Base-by-base conservation (phyloP, 2,113 vertebrate genomes). In the Bubo bubo region DNA sequence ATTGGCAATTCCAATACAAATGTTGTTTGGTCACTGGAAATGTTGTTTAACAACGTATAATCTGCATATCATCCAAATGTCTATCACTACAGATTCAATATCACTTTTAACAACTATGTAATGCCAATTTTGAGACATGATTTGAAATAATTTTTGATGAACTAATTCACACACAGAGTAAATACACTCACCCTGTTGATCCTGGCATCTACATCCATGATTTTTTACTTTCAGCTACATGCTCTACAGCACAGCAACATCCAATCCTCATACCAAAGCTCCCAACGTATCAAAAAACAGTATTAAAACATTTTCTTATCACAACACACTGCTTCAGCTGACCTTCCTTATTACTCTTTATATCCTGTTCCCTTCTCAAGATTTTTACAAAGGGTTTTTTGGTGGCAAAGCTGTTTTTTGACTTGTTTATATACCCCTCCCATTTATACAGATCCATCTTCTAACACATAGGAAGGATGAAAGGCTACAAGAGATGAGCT, bases 161-260 rank as follows among this genome's bases (percentile, higher is more conserved):
- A 23, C 8, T 58, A 91, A 41, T 60, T 55, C 71, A 41, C 19
- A 35, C 13, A 32, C 12, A 16, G 2, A 49, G 19, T 43, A 41
- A 56, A 68, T n/a, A 34, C 10, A 32, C 13, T 32, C 63, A 39
- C 17, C 4, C 8, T 1, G 0, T 8, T 39, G n/a, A 84, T 34
- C 59, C 37, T 27, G 6, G 50, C n/a, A 64, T 24, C 0, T 0
- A 53, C 18, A 45, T 1, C 18, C 10, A 5, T 0, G 9, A 28
- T 19, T 86, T 86, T 80, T 52, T 24, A 35, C 22, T 58, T 27
- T 37, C 56, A 47, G 35, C 39, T 43, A 15, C 32, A 35, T 1
- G 11, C 9, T 39, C 9, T 22, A 0, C 23, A 77, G 53, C 35
- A 43, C 28, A 75, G 34, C 43, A 37, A 62, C 2, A 0, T 7